Percentiles rank a stretch among this genome's conserved stretches.
phyloP scores from a whole-genome alignment of 2,888 invertebrate genomes.

The Acronicta psi region DNA sequence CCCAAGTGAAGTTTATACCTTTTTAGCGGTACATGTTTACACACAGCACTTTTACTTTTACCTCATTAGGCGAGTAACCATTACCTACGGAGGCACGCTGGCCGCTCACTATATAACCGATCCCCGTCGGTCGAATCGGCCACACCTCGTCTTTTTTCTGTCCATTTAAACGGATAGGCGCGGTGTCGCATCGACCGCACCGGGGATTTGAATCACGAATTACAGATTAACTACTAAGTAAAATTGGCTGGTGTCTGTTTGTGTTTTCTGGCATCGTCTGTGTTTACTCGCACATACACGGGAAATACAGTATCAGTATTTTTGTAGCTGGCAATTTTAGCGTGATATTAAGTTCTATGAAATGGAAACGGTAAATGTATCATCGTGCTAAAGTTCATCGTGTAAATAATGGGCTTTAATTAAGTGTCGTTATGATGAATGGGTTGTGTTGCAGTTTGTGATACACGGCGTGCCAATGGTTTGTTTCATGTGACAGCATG shows the following conservation, averaged over 20 bases:
- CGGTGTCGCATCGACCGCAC: slow-evolving; percentile 69
- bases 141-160: slow-evolving; percentile 74
- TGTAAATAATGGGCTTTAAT: slow-evolving; percentile 23
- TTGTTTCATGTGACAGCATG: neutral
- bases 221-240: slow-evolving; percentile 78
- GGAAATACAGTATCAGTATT: slow-evolving; percentile 17
- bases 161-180: slow-evolving; percentile 77
- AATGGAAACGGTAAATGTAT: slow-evolving; percentile 23
- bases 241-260: slow-evolving; percentile 63
- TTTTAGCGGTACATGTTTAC: slow-evolving; percentile 16
- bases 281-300: slow-evolving; percentile 20
- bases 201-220: slow-evolving; percentile 74
- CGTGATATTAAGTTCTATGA: slow-evolving; percentile 25
- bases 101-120: slow-evolving; percentile 54
- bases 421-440: slow-evolving; percentile 32
- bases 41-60: slow-evolving; percentile 33
- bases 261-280: slow-evolving; percentile 39
- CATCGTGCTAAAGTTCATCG: slow-evolving; percentile 18
- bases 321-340: slow-evolving; percentile 13
- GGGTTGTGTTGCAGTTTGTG: neutral
- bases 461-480: neutral
- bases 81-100: slow-evolving; percentile 36
- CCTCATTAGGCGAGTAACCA: slow-evolving; percentile 26
- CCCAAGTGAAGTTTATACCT: slow-evolving; percentile 1
- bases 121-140: slow-evolving; percentile 54